Percentiles rank a stretch among this genome's conserved stretches.
Conservation (phyloP, 2,888 invertebrate species). For the Drosophila ustulata region DNA sequence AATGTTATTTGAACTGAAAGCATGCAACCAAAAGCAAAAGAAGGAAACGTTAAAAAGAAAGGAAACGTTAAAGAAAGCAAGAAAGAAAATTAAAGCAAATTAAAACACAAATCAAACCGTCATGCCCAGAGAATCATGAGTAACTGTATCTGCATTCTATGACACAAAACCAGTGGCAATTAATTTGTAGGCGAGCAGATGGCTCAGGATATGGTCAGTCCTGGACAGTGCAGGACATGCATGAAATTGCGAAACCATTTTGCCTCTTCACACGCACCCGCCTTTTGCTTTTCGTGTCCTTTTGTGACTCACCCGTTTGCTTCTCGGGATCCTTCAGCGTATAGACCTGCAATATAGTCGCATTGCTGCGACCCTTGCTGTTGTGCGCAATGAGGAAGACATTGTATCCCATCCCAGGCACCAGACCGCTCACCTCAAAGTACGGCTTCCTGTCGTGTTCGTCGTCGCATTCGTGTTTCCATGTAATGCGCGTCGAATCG, state of each 20-base stretch:
- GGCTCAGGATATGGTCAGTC: not conserved
- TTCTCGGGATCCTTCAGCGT: constrained; percentile 91
- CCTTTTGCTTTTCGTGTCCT: constrained; percentile 23
- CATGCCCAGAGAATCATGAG: constrained; percentile 35
- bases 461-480: constrained; percentile 5
- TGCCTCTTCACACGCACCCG: constrained; percentile 34
- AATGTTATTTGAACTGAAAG: constrained; percentile 83
- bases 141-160: constrained; percentile 30
- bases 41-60: constrained; percentile 20
- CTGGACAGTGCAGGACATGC: constrained; percentile 59
- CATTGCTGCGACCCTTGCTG: constrained; percentile 89
- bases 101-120: constrained; percentile 66
- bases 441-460: constrained; percentile 85
- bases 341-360: constrained; percentile 88
- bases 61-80: constrained; percentile 40
- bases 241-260: constrained; percentile 66
- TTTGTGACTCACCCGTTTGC: constrained; percentile 87
- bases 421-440: constrained; percentile 89
- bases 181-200: constrained; percentile 65
- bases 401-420: constrained; percentile 89
- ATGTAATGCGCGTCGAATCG: constrained; percentile 67
- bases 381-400: constrained; percentile 90
- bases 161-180: constrained; percentile 54
- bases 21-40: constrained; percentile 56
- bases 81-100: constrained; percentile 64